Evolutionary conservation across 2,797 vertebrate species (phyloP), one percentile per base, ranked within the genome.

Genomic region (Leuciscus waleckii): DNA sequence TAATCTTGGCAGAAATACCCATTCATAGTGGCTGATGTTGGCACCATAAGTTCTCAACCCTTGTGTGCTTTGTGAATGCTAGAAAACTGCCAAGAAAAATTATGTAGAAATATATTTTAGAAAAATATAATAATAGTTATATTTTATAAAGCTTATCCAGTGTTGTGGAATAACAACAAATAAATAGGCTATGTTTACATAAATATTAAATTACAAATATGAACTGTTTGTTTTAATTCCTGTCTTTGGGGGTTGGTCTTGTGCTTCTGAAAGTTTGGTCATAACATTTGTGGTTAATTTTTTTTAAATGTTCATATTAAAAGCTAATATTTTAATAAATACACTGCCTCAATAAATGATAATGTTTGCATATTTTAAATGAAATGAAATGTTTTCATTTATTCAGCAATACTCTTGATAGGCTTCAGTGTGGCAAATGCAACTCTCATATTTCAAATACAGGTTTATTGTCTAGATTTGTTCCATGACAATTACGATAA

Each of bases 1-100:
- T 41, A 56, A 21, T 41, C 76, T 71, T 69, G 54, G 39, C 49
- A 70, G 49, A 63, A 49, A 77, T 21, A 81, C 13, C 46, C 29
- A 0, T 49, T 74, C 26, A 7, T 74, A 74, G 16, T 51, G 46
- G 29, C 17, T 75, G 46, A 75, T 75, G 29, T 51, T 74, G 46
- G 29, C 32, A 49, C 1, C 26, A 51, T 2, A 23, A 75, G 46
- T 54, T 49, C 8, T 17, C 29, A 49, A 32, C 26, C 5, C 5
- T 51, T 6, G 21, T 51, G 46, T 17, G 32, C 26, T 51, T 49
- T 1, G n/a, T 7, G 14, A 46, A 29, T 49, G 43, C 26, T 32
- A 32, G 71, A 49, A 49, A 49, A 46, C 7, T 46, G 69, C 1
- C 13, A 71, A 46, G 7, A 17, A 29, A 43, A 26, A 17, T 46